Base-by-base conservation (phyloP, 2,888 invertebrate species). In the Zygothrica quintamaculata region DNA sequence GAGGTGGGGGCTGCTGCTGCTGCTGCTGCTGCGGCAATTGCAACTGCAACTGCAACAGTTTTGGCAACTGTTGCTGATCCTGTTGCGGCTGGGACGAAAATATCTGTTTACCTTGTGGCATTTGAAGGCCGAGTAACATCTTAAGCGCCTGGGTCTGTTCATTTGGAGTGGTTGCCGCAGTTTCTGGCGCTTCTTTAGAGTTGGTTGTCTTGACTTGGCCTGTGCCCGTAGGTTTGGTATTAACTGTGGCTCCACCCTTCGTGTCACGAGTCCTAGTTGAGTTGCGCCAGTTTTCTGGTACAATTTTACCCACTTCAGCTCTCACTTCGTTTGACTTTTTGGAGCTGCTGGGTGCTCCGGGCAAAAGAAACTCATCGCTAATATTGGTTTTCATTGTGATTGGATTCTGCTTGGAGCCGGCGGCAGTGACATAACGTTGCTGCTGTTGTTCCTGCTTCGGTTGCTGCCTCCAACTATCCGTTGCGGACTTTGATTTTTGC, bases 71-170 rank as follows among this genome's bases (percentile, higher is more conserved):
- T 13, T 43, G 26, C 44, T 40, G 44, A n/a, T 7, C 33, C 40
- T 29, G 44, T 36, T 39, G 13, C 4, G 4, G 9, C 18, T 12
- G 37, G 1, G 43, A n/a, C n/a, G 3, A 11, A 4, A 7, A 25
- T 15, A 11, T 18, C 16, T 13, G 31, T 11, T n/a, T n/a, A n/a
- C n/a, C n/a, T 48, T 12, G 1, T 40, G 42, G 36, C n/a, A 48
- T 25, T 8, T 56, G 55, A 11, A 88, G 2, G 2, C 88, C 88
- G n/a, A 88, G 59, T 31, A 88, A 16, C 25, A 62, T 44, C 50
- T 77, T 81, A 3, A 88, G 48, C 0, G 77, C 77, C 44, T 72
- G 48, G 0, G 88, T 88, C 36, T 76, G 73, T 3, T 65, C 69
- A 47, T 77, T 74, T 7, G 46, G 48, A 1, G 39, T 22, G 18